phyloP scores from a whole-genome alignment of 1,140 invertebrate genomes.

The Steinernema feltiae region DNA sequence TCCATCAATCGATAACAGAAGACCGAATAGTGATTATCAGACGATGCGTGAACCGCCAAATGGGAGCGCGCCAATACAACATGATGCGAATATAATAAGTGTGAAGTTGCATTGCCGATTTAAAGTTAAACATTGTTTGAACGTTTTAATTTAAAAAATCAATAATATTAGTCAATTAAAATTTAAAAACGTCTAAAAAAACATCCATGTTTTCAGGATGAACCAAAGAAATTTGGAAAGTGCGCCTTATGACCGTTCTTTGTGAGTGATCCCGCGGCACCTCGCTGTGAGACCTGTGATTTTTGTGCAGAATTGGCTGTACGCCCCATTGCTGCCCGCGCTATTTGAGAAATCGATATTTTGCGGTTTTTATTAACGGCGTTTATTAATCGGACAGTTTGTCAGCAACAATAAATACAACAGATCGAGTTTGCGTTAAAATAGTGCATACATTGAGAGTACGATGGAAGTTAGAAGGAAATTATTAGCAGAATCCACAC shows the following conservation, averaged over 20 bases:
- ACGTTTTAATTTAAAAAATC: too few relatives aligned
- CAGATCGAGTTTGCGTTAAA: background rate
- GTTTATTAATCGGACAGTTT: background rate
- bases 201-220: background rate
- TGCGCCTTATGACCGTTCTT: background rate
- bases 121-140: too few relatives aligned
- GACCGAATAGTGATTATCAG: too few relatives aligned
- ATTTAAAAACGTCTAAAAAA: background rate
- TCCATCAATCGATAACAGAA: background rate
- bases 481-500: conserved; percentile 46
- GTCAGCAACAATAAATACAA: conserved; percentile 9
- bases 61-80: too few relatives aligned
- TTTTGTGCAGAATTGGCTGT: background rate
- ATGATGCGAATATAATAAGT: too few relatives aligned
- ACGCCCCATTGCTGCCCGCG: background rate
- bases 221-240: background rate
- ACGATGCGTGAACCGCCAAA: too few relatives aligned
- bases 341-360: background rate
- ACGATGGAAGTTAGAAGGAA: background rate
- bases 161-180: background rate
- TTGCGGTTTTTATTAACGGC: background rate
- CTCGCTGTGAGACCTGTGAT: background rate
- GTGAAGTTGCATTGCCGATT: too few relatives aligned
- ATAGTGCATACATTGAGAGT: background rate
- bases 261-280: background rate